Evolutionary conservation across 2,797 vertebrate genomes (phyloP), one percentile per base, ranked within the genome.

Genomic region (Crenuchus spilurus): DNA sequence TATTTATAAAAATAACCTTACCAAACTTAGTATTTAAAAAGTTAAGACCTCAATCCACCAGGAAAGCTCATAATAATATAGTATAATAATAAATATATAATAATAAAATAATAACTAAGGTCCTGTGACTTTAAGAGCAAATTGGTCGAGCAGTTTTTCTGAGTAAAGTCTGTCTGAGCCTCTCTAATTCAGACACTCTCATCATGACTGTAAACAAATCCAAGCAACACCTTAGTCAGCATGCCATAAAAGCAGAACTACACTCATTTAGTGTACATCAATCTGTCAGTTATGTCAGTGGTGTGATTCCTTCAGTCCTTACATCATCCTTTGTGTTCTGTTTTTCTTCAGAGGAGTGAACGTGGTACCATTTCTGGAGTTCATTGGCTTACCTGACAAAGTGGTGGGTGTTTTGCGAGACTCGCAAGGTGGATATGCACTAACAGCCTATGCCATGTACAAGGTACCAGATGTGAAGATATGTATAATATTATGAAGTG

Each of bases 391-490:
- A 46, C 96, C 98, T 54, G 94, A 97, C 82, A 94, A 91, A 2
- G 1, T 99, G 31, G 90, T 98, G 68, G 87, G 80, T 79, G 90
- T 97, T 84, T 88, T 99, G 89, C 96, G 92, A 86, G 91, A 96
- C 83, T 98, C 97, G 26, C 94, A 97, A 16, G 95, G 96, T 79
- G 97, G 95, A 69, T 96, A 96, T 69, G 96, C 95, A 13, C 89
- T 99, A 69, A 99, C 97, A 51, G 96, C 97, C 0, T 99, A 99
- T 70, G 97, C 96, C 70, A 90, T 99, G 93, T 99, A 96, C 85
- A 99, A 99, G 95, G 97, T 99, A 93, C 33, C 18, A 26, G 3
- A n/a, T 20, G 10, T 9, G n/a, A n/a, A n/a, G n/a, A n/a, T n/a
- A n/a, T n/a, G n/a, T n/a, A n/a, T n/a, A n/a, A n/a, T n/a, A n/a